Evolutionary conservation across 2,113 vertebrate genomes (phyloP), one percentile per base, ranked within the genome.

Genomic region (Leucoraja erinaceus): DNA sequence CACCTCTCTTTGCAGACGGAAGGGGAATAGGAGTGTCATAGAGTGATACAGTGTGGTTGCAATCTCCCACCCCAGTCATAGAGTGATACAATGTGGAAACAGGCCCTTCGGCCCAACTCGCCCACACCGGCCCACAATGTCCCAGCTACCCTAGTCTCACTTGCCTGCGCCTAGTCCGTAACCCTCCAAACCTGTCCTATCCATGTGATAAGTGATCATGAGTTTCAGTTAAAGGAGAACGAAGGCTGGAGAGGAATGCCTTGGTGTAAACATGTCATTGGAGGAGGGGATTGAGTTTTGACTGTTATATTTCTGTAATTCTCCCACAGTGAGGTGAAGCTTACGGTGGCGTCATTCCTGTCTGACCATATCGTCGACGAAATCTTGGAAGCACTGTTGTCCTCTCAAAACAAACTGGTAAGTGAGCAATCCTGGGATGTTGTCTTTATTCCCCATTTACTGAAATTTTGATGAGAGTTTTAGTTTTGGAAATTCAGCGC

Each of bases 361-460:
- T 99, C 98, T 0, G 98, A 99, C 94, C 98, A 97, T n/a, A 97
- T 99, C 18, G 98, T 99, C 33, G 98, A 99, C 93, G 98, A 99
- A 95, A 98, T 99, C 94, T 94, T 99, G 94, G 98, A 99, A 93
- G 96, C 98, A 7, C 97, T 99, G 78, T 99, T 98, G 47, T 94
- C 95, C 54, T 98, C 98, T 92, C 98, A 99, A 93, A 97, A 97
- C 93, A 96, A 96, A 93, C 95, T 99, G 97, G 98, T 99, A 95
- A 97, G 97, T 96, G 9, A 47, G 28, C 33, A 91, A 47, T 54
- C 0, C 68, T 72, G 33, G n/a, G 31, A 88, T 20, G 4, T 88
- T 54, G 72, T 18, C 56, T 25, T 63, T 31, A 16, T 66, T 88
- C 38, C 14, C 4, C 81, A 88, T 20, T 86, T 70, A 22, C 68